Base-by-base conservation (phyloP, 2,113 vertebrate species). In the Toxotes chatareus region DNA sequence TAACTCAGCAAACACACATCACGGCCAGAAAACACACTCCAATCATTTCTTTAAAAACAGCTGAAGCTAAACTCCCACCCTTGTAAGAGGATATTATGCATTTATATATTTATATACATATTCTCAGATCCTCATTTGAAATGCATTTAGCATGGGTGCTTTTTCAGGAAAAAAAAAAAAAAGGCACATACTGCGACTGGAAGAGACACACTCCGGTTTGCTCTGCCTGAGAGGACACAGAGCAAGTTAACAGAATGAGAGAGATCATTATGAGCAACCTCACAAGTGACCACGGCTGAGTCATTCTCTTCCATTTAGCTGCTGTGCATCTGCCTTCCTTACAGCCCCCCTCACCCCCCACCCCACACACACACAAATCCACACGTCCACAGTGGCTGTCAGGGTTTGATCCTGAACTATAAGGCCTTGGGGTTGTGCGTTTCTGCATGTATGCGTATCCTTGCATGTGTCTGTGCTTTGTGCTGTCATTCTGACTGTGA, bases 201-300 rank as follows among this genome's bases (percentile, higher is more conserved):
- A 85, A 66, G 63, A 83, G 76, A 57, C 76, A 46, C 13, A 53
- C 73, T 86, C 62, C 84, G 76, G 79, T 72, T 78, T 79, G 67
- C 65, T 62, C 57, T 13, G 79, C 79, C 80, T 86, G 80, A 88
- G 80, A 82, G 86, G 78, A 64, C 87, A 83, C 70, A 62, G 51
- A 79, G 81, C 87, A 86, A 86, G 91, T 93, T 89, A 92, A 73
- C 77, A 75, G 79, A 91, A 91, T 84, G 80, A 88, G 86, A 79
- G 73, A 73, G 75, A 89, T 87, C 83, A 90, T 93, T 87, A 84
- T 40, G 61, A 88, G 75, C 84, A 86, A 83, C 85, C 86, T 87
- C 93, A 83, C 77, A 82, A 89, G 80, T 88, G 88, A 89, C 91
- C 81, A 47, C 51, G 79, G 86, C 90, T 92, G 92, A 92, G 88